Base-by-base conservation (phyloP, 2,888 invertebrate genomes). In the Stenurella melanura region DNA sequence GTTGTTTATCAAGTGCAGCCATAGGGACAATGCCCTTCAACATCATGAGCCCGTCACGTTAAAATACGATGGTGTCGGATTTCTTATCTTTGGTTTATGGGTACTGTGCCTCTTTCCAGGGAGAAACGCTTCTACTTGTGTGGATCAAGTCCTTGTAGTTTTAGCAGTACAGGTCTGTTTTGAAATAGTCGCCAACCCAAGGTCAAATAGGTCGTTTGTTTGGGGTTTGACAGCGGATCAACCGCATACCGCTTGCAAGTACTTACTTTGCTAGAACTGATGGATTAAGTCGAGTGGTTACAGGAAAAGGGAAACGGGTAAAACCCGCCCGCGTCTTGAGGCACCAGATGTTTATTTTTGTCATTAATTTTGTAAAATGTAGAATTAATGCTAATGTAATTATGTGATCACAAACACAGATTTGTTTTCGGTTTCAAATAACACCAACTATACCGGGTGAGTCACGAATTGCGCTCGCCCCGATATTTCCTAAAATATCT, bases 201-300 rank as follows among this genome's bases (percentile, higher is more conserved):
- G 70, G 70, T 21, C 70, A 38, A 11, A 18, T 21, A 26, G 60
- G 60, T 60, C 69, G 69, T 70, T 70, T 38, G 58, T 70, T 70
- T 58, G 11, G 57, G 34, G 38, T 56, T 60, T 70, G 70, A 70
- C 70, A 70, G 70, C 70, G 60, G 70, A 58, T 70, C 70, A 70
- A 56, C 70, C 60, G 42, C 70, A 19, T 12, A 56, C 70, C 60
- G 42, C 70, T 15, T 17, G 60, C 70, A 60, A 60, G 70, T 60
- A 38, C 69, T 69, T 38, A 26, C 70, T 70, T 30, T 19, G 60
- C 70, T 38, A 60, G 58, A 21, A 70, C 60, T 70, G 70, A 70
- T 70, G 70, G 70, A 38, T 26, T 56, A 58, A 69, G 60, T 42
- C 26, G 70, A 42, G 70, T 38, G 60, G 70, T 56, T 21, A 17